Conservation (phyloP, 1,140 invertebrate species). For the Pseudomyrmex flavicornis region DNA sequence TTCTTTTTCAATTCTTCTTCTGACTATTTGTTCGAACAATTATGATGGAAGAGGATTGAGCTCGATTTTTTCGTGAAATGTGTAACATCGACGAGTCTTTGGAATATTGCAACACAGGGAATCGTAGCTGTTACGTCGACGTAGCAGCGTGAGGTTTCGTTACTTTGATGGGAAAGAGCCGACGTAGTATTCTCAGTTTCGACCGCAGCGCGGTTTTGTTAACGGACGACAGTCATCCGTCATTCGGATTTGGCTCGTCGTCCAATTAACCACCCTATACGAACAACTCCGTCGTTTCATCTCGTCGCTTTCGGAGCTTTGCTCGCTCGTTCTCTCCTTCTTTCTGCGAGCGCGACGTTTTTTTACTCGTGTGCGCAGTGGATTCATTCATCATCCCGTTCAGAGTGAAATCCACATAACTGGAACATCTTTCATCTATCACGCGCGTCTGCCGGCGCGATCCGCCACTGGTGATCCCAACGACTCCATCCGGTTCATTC, state of each 20-base stretch:
- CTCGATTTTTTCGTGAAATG: slow-evolving; percentile 28
- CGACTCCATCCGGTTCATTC: slow-evolving; percentile 70
- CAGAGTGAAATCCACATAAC: slow-evolving; percentile 71
- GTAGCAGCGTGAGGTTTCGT: not conserved
- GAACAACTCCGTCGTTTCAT: slow-evolving; percentile 51
- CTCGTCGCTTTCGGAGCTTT: not conserved
- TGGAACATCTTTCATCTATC: slow-evolving; percentile 75
- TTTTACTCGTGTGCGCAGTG: slow-evolving; percentile 68
- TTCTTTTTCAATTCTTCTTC: not conserved
- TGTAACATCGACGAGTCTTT: slow-evolving; percentile 26
- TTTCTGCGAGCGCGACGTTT: slow-evolving; percentile 26
- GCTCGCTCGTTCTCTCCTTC: slow-evolving; percentile 17
- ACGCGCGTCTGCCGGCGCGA: slow-evolving; percentile 48
- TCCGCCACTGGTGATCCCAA: slow-evolving; percentile 45
- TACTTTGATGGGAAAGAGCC: slow-evolving; percentile 28
- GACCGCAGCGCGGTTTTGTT: slow-evolving; percentile 32
- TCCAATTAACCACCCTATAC: slow-evolving; percentile 58
- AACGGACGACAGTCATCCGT: slow-evolving; percentile 50
- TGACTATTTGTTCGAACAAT: not conserved
- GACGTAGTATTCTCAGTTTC: slow-evolving; percentile 10
- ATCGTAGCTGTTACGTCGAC: not conserved
- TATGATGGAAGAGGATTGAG: too few relatives aligned
- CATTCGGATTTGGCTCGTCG: slow-evolving; percentile 53
- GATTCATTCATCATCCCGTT: slow-evolving; percentile 73
- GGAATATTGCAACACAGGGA: slow-evolving; percentile 5